Evolutionary conservation across 2,888 invertebrate species (phyloP).

Genomic region (Scrobipalpa atriplicella): DNA sequence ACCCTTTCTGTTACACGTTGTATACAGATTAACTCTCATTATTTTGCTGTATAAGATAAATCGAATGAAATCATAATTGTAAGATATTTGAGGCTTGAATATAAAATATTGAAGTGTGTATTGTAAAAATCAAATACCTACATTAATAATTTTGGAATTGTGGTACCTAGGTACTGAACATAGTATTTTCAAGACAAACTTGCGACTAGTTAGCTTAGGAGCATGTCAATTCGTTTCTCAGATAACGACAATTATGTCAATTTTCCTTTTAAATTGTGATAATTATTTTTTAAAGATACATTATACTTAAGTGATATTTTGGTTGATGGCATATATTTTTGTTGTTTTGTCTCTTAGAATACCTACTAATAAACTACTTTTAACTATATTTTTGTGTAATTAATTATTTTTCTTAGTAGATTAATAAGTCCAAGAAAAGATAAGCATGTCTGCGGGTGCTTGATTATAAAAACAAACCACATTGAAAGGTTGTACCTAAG

Average conservation of each 20-base stretch:
- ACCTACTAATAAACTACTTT: constrained; percentile 63
- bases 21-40: constrained; percentile 14
- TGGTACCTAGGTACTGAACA: too few species aligned
- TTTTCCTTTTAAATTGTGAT: constrained; percentile 75
- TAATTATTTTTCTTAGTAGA: too few species aligned
- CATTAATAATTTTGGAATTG: too few species aligned
- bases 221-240: constrained; percentile 35
- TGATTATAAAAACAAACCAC: too few species aligned
- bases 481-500: too few species aligned
- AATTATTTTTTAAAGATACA: constrained; percentile 47
- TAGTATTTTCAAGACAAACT: neutral
- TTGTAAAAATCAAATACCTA: neutral
- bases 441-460: too few species aligned
- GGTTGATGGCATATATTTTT: constrained; percentile 73
- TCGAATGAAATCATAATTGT: constrained; percentile 2
- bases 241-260: constrained; percentile 48
- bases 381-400: constrained; percentile 60
- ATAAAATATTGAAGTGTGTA: neutral
- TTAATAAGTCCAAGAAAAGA: too few species aligned
- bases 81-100: constrained; percentile 6
- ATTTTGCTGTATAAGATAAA: constrained; percentile 15
- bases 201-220: constrained; percentile 9
- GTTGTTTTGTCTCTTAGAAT: constrained; percentile 70
- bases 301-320: constrained; percentile 68
- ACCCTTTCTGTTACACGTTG: too few species aligned